Evolutionary conservation across 2,113 vertebrate species (phyloP).

Genomic region (Mystacornis crossleyi): DNA sequence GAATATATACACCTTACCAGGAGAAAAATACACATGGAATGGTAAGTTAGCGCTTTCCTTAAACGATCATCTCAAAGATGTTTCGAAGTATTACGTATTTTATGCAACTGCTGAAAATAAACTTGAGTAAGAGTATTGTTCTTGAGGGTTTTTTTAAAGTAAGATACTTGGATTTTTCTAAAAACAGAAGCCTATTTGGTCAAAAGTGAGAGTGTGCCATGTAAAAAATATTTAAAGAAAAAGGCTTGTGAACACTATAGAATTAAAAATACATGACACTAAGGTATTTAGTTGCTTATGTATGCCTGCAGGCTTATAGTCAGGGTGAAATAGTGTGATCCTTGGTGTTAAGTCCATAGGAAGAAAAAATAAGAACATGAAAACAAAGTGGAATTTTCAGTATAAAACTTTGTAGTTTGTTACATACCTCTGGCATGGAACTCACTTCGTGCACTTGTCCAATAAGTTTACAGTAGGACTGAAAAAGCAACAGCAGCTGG

Average conservation of each 20-base stretch:
- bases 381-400: not conserved
- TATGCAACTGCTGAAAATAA: not conserved
- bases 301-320: not conserved
- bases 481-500: conserved; percentile 97
- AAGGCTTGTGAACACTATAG: not conserved
- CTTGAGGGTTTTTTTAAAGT: not conserved
- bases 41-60: not conserved
- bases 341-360: not conserved
- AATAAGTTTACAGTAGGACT: conserved; percentile 98
- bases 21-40: not conserved
- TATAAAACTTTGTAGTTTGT: not conserved
- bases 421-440: conserved; percentile 93
- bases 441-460: conserved; percentile 95
- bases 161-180: not conserved
- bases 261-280: not conserved
- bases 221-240: not conserved
- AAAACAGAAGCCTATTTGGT: not conserved
- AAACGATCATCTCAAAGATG: not conserved
- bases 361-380: not conserved
- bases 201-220: not conserved
- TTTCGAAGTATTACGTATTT: not conserved
- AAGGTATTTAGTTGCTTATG: not conserved
- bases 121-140: not conserved
- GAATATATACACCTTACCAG: not conserved
- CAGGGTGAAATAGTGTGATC: not conserved